These are phyloP conservation scores for Pantala flavescens DNA, from an alignment of 1,140 invertebrate genomes.

Conservation along the genomic window DNA sequence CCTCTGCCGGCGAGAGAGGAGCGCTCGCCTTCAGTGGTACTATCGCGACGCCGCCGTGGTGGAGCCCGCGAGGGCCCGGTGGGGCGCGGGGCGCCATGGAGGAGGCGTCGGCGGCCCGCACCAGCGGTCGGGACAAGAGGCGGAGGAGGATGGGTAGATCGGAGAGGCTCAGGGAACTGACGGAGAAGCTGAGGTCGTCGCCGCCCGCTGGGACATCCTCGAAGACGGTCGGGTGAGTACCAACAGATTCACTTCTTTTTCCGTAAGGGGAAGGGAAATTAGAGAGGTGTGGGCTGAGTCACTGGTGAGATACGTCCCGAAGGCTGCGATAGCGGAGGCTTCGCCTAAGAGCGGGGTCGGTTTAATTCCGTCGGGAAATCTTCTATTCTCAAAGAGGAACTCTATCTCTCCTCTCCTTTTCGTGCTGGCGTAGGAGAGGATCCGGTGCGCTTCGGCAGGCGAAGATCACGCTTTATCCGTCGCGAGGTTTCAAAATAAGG, in stretches of 20 bases:
- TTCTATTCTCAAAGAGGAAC: not conserved
- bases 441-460: no score
- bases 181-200: not conserved
- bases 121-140: not conserved
- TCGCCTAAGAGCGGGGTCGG: not conserved
- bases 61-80: not conserved
- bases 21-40: not conserved
- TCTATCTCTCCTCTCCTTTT: not conserved
- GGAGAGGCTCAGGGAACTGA: not conserved
- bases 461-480: not conserved
- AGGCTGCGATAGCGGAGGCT: not conserved
- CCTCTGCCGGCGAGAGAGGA: not conserved
- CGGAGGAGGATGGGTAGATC: not conserved
- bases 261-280: not conserved
- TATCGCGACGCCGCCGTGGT: not conserved
- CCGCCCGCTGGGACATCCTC: not conserved
- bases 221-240: not conserved
- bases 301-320: no score
- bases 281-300: not conserved
- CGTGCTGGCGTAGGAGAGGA: no score
- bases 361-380: conserved; percentile 9
- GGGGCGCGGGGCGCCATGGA: conserved; percentile 2
- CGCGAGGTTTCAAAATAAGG: not conserved
- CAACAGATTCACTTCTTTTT: not conserved
- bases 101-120: not conserved